These are phyloP conservation scores for Myotis myotis DNA, from an alignment of 2,797 vertebrate species.

Conservation along the genomic window DNA sequence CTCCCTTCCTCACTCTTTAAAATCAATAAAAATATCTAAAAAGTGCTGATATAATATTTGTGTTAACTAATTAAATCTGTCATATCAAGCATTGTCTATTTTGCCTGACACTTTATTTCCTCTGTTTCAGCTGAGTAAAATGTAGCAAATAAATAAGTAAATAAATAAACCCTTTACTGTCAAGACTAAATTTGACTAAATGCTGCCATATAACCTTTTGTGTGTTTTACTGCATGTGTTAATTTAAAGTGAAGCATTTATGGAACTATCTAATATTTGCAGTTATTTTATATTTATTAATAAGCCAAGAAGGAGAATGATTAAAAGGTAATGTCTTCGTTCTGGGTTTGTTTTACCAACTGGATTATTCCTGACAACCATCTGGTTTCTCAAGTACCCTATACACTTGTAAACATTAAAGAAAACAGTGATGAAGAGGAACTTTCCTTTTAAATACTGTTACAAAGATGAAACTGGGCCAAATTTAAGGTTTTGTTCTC, in stretches of 20 bases:
- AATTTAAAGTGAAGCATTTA: neutral
- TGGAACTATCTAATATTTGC: neutral
- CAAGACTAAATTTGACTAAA: conserved; percentile 27
- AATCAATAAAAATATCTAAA: conserved; percentile 6
- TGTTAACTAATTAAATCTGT: conserved; percentile 80
- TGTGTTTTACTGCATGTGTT: neutral
- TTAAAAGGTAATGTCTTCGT: neutral
- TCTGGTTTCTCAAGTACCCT: neutral
- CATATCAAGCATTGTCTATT: conserved; percentile 64
- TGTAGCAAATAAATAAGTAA: neutral
- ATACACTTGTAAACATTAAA: neutral
- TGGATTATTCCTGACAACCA: conserved; percentile 4
- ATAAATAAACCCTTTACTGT: neutral
- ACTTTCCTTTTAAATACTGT: neutral
- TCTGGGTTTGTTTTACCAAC: neutral
- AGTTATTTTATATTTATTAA: conserved; percentile 4
- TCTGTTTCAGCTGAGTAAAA: conserved; percentile 47
- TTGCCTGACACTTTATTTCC: conserved; percentile 44
- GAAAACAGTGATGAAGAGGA: neutral
- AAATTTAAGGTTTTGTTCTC: neutral
- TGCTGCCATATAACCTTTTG: neutral
- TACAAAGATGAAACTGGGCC: neutral
- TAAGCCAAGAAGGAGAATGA: neutral
- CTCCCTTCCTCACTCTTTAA: neutral
- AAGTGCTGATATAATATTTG: conserved; percentile 77